A percentile compares a stretch with the other conserved stretches of the same genome.
Evolutionary conservation across 2,888 invertebrate species (phyloP).

Genomic region (Leuctra nigra): DNA sequence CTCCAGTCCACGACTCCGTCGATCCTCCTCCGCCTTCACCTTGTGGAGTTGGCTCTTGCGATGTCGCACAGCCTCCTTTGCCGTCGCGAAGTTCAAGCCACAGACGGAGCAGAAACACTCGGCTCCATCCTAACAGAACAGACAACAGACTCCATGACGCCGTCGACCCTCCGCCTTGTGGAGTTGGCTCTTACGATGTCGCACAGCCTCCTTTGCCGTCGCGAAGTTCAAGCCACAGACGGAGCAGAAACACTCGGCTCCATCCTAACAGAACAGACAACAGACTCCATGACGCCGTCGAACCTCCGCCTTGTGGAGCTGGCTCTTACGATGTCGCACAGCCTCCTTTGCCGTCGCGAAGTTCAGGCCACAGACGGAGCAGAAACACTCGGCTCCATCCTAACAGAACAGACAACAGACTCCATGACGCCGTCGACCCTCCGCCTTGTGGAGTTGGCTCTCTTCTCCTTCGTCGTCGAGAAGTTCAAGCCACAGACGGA

Average conservation of each 20-base stretch:
- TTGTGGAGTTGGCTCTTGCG: conserved; percentile 59
- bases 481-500: conserved; percentile 61
- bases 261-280: too few species aligned
- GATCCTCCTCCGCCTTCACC: conserved; percentile 38
- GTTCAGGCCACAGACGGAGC: conserved; percentile 58
- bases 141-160: too few species aligned
- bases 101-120: conserved; percentile 63
- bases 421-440: too few species aligned
- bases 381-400: conserved; percentile 45
- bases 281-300: too few species aligned
- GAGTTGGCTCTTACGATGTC: conserved; percentile 56
- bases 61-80: conserved; percentile 57
- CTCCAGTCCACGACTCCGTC: conserved; percentile 39
- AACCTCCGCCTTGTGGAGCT: conserved; percentile 59
- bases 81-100: conserved; percentile 52
- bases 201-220: conserved; percentile 52
- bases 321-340: conserved; percentile 56
- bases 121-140: background rate
- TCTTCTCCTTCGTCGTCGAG: conserved; percentile 53
- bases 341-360: conserved; percentile 57
- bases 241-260: conserved; percentile 52
- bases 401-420: too few species aligned
- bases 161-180: too few species aligned
- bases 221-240: conserved; percentile 59
- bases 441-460: too few species aligned